Base-by-base conservation (phyloP, 2,113 vertebrate species). In the Xerus inauris region DNA sequence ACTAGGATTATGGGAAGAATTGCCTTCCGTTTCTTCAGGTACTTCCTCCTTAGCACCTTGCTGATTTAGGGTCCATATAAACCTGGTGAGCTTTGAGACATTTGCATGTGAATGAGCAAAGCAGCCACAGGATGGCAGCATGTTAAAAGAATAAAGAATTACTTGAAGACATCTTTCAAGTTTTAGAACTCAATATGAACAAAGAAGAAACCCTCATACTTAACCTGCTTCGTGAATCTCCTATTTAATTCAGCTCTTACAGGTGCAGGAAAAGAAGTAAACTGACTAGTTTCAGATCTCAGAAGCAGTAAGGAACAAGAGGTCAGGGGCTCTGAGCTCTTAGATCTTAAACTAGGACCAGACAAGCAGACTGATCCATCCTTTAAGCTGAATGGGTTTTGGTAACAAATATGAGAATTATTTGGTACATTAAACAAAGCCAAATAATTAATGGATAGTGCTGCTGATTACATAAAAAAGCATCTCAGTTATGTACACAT, bases 121-220 rank as follows among this genome's bases (percentile, higher is more conserved):
- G 79, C 49, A 86, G 40, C 97, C 98, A 97, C 97, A 82, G 47
- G 98, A 97, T 98, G 98, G 98, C 98, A 98, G 98, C 94, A 98
- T 96, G 97, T 85, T 97, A 96, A 98, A 98, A 98, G 97, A 97
- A 91, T 65, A 80, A 94, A 38, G 35, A 82, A 69, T 73, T 8
- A 47, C 40, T 82, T 51, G 57, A 17, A 45, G 42, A 9, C 8
- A 32, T 51, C 17, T 94, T 96, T 88, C 35, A 51, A 77, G 82
- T 86, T 93, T 89, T 51, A 92, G 85, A 92, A 71, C 65, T 49
- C 24, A 59, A 0, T 62, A 28, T 13, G 49, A 54, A 72, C 45
- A 24, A 72, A 86, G 20, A 92, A 92, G 59, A 77, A 93, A 95
- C 62, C 1, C 26, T 89, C 69, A 40, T 32, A 75, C 32, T 26